A percentile compares a stretch with the other conserved stretches of the same genome.
phyloP scores from a whole-genome alignment of 2,888 invertebrate genomes.

The Caenorhabditis sp. region DNA sequence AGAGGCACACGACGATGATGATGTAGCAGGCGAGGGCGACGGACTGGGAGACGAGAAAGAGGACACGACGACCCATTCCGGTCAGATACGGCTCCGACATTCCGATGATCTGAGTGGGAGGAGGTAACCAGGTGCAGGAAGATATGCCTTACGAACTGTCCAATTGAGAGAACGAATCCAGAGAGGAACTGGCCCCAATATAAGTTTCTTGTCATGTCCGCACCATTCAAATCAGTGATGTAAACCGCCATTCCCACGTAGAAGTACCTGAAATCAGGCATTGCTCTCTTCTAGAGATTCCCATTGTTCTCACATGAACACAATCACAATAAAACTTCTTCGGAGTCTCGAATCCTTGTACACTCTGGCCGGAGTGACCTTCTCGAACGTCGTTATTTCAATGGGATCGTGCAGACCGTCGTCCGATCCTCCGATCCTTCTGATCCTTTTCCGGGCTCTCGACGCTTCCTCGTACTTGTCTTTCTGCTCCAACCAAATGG shows the following conservation, averaged over 20 bases:
- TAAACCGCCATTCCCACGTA: slow-evolving; percentile 51
- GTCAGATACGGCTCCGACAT: slow-evolving; percentile 37
- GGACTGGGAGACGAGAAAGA: slow-evolving; percentile 43
- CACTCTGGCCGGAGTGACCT: slow-evolving; percentile 21
- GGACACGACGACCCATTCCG: slow-evolving; percentile 42
- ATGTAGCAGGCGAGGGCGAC: slow-evolving; percentile 45
- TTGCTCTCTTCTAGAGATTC: neutral
- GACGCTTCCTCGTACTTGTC: slow-evolving; percentile 20
- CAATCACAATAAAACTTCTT: slow-evolving; percentile 27
- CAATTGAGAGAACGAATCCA: slow-evolving; percentile 35
- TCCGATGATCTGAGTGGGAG: slow-evolving; percentile 43
- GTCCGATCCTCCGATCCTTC: slow-evolving; percentile 3
- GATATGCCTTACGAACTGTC: slow-evolving; percentile 28
- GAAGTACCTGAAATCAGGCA: slow-evolving; percentile 24
- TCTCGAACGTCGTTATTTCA: slow-evolving; percentile 15
- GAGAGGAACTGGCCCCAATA: slow-evolving; percentile 53
- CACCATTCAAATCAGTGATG: slow-evolving; percentile 56
- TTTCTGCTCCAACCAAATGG: slow-evolving; percentile 54
- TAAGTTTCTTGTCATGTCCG: slow-evolving; percentile 52
- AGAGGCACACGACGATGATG: slow-evolving; percentile 23
- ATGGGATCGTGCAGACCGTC: neutral
- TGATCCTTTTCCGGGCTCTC: slow-evolving; percentile 19
- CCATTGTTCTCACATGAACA: slow-evolving; percentile 37
- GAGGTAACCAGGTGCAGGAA: neutral
- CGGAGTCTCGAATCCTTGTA: slow-evolving; percentile 8